phyloP scores from a whole-genome alignment of 1,140 invertebrate species.

The Coelopa frigida region DNA sequence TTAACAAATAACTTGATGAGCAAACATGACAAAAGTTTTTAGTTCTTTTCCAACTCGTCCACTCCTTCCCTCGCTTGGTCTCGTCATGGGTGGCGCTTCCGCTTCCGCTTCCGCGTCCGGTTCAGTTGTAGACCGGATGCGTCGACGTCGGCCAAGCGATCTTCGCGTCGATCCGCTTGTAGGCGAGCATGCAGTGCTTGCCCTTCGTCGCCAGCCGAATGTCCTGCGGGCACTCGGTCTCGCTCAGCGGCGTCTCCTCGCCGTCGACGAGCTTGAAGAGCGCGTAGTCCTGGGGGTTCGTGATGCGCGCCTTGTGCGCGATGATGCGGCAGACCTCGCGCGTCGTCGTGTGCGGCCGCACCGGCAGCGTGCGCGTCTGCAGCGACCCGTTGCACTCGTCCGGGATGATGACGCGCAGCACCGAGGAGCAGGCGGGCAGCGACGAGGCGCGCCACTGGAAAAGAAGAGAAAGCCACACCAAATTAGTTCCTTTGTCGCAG shows the following conservation, averaged over 20 bases:
- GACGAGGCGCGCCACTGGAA: conserved; percentile 47
- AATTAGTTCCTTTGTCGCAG: background rate
- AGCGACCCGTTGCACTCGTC: conserved; percentile 87
- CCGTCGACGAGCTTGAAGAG: conserved; percentile 86
- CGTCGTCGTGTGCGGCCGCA: conserved; percentile 84
- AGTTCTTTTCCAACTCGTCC: no score
- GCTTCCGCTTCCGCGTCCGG: no score
- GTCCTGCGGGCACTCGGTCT: conserved; percentile 86
- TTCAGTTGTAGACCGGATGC: conserved; percentile 10
- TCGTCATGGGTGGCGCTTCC: no score
- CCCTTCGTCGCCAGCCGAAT: conserved; percentile 62
- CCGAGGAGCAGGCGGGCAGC: conserved; percentile 51
- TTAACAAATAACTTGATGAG: background rate
- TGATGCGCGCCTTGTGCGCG: conserved; percentile 86
- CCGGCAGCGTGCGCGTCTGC: conserved; percentile 82
- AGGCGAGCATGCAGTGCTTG: conserved; percentile 84
- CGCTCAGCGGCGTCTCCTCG: conserved; percentile 81
- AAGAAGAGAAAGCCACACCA: conserved; percentile 11
- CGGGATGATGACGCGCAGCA: conserved; percentile 82
- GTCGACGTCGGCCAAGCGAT: conserved; percentile 81
- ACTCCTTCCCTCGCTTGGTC: no score
- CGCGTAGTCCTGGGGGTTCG: conserved; percentile 93
- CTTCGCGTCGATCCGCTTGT: conserved; percentile 91
- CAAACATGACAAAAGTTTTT: no score
- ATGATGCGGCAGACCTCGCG: conserved; percentile 87